Conservation (phyloP, 2,797 vertebrate species). For the Pseudochaenichthys georgianus region DNA sequence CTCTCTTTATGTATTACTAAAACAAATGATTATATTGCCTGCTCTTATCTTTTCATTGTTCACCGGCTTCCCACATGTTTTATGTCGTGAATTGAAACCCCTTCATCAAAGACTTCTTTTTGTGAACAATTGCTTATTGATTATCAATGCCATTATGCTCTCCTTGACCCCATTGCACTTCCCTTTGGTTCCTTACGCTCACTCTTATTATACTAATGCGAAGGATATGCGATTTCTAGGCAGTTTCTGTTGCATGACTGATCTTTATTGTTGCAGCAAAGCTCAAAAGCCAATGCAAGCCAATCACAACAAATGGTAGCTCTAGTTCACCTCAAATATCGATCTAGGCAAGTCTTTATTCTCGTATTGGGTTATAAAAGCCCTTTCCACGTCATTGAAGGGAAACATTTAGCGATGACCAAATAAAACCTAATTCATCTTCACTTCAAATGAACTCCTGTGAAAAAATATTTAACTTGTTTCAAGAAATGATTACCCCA, state of each 20-base stretch:
- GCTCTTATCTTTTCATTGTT: slow-evolving; percentile 6
- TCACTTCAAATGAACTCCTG: slow-evolving; percentile 6
- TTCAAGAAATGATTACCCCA: not conserved
- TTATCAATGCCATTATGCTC: slow-evolving; percentile 53
- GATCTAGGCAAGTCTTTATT: slow-evolving; percentile 34
- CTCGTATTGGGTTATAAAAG: slow-evolving; percentile 6
- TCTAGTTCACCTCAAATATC: slow-evolving; percentile 5
- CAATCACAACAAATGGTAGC: not conserved
- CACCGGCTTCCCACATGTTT: slow-evolving; percentile 8
- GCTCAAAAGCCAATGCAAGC: slow-evolving; percentile 13
- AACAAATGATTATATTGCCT: not conserved
- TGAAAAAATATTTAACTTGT: slow-evolving; percentile 17
- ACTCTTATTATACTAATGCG: not conserved
- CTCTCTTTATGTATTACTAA: not conserved
- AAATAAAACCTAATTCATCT: slow-evolving; percentile 2
- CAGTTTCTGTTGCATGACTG: slow-evolving; percentile 17
- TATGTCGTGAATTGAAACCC: slow-evolving; percentile 24
- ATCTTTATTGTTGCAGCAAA: slow-evolving; percentile 24
- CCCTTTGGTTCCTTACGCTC: not conserved
- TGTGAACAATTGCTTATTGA: slow-evolving; percentile 70
- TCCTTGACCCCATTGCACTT: slow-evolving; percentile 7
- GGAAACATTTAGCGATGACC: slow-evolving; percentile 11
- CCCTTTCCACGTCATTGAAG: not conserved
- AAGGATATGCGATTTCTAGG: slow-evolving; percentile 1
- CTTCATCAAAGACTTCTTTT: slow-evolving; percentile 32